A percentile compares a stretch with the other conserved stretches of the same genome.
phyloP scores from a whole-genome alignment of 2,113 vertebrate species.

The Anser cygnoides region DNA sequence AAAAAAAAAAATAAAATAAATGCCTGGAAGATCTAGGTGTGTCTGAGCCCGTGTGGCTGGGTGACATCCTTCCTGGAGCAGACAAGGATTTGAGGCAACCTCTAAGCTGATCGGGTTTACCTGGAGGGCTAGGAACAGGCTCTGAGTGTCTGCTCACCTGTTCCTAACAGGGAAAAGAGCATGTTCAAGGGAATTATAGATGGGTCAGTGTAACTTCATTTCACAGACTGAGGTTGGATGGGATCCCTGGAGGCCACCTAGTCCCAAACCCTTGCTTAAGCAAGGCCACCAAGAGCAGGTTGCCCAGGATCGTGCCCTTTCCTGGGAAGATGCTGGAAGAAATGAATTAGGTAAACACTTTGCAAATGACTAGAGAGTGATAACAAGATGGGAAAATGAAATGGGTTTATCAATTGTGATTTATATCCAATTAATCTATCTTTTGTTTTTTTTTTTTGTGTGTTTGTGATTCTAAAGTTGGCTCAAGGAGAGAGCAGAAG shows the following conservation, averaged over 20 bases:
- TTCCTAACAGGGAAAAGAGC: not conserved
- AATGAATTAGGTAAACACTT: not conserved
- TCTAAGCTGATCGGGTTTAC: not conserved
- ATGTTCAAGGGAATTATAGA: not conserved
- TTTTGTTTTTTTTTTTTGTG: too few relatives aligned
- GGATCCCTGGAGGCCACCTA: not conserved
- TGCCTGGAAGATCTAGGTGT: not conserved
- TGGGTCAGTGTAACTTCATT: not conserved
- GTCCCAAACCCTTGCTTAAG: not conserved
- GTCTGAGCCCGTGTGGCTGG: not conserved
- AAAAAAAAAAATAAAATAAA: not conserved
- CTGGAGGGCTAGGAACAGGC: not conserved
- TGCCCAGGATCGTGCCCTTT: not conserved
- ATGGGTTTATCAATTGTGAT: not conserved
- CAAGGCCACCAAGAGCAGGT: not conserved
- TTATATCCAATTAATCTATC: fast-evolving
- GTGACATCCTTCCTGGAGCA: not conserved
- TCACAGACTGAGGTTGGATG: not conserved
- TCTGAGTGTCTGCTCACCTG: not conserved
- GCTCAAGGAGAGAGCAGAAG: not conserved
- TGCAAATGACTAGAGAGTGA: not conserved
- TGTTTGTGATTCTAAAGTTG: not conserved
- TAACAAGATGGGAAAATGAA: not conserved
- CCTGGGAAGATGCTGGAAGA: not conserved
- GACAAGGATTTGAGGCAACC: not conserved